Percentiles rank a stretch among this genome's conserved stretches.
These are phyloP conservation scores for Orthonychiurus folsomi DNA, from an alignment of 2,888 invertebrate species.

Conservation along the genomic window DNA sequence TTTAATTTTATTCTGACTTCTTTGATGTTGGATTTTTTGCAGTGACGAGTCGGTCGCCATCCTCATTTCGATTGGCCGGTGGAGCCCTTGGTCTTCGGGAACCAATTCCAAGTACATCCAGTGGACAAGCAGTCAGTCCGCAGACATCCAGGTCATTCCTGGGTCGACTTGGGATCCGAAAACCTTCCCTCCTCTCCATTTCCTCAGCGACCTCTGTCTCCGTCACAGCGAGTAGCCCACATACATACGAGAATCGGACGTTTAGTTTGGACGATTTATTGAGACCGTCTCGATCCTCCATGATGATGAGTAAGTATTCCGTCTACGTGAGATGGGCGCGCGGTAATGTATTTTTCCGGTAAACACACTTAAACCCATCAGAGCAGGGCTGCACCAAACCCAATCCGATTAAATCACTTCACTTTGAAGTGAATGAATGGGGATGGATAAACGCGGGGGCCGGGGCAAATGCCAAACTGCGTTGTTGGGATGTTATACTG, in stretches of 20 bases:
- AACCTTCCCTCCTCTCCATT: conserved; percentile 75
- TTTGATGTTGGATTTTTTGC: conserved; percentile 5
- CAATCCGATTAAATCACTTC: no score
- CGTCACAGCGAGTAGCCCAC: conserved; percentile 51
- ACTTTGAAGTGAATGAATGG: no score
- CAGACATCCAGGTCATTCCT: conserved; percentile 61
- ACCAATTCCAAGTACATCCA: conserved; percentile 34
- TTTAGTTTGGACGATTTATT: conserved; percentile 82
- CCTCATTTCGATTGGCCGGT: conserved; percentile 35
- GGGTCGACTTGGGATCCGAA: conserved; percentile 76
- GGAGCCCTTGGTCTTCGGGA: conserved; percentile 28
- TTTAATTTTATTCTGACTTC: not conserved
- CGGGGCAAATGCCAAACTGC: no score
- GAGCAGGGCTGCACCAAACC: no score
- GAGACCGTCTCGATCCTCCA: conserved; percentile 50
- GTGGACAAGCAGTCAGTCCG: conserved; percentile 42
- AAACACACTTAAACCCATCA: no score
- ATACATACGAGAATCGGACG: conserved; percentile 51
- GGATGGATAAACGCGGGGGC: no score
- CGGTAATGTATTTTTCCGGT: no score
- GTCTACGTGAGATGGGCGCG: no score
- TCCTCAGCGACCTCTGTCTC: conserved; percentile 46
- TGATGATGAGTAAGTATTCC: conserved; percentile 39
- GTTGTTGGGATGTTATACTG: no score
- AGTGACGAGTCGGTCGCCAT: conserved; percentile 39